Base-by-base conservation (phyloP, 30 jellyfish, hydroid and myxozoan species). In the Hydra vulgaris region DNA sequence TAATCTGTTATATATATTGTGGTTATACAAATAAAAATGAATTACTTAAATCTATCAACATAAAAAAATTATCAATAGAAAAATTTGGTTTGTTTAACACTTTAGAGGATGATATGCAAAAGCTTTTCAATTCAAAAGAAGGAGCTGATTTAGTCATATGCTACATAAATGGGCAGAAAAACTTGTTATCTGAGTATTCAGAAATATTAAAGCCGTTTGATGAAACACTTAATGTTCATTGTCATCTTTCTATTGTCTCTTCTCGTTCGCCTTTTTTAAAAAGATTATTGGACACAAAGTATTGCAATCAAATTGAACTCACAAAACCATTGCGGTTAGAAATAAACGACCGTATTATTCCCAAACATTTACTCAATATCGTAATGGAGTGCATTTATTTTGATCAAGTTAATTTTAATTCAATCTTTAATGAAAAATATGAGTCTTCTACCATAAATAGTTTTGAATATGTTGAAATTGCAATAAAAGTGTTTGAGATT, bases 401-500 rank as follows among this genome's bases (percentile, higher is more conserved):
- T 25, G 91, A 85, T 21, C 74, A 85, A 78, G 93, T 90, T 56
- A 95, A 86, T 53, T 75, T 90, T 40, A 90, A 85, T 8, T 86
- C 97, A 0, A 85, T 90, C 25, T 82, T 90, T 23, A 90, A 90
- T 79, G 86, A 95, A 95, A 90, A 76, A 70, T 68, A 94, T 18
- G 97, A 90, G 23, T 94, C 82, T 25, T 66, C 82, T 0, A 23
- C 17, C 54, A 89, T 87, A 0, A 96, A 90, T 25, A 27, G 83
- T 8, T 70, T 85, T 66, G 78, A 96, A 12, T 81, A 94, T 8
- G 66, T 96, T 20, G 97, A 90, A 79, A 74, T 90, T 52, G 97
- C 97, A 56, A 90, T 90, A 96, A 95, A 90, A 71, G 69, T 90
- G 73, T 90, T 86, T 72, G 97, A 90, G 74, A 90, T 86, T 68